Base-by-base conservation (phyloP, 2,113 vertebrate genomes). In the Pyxicephalus adspersus region DNA sequence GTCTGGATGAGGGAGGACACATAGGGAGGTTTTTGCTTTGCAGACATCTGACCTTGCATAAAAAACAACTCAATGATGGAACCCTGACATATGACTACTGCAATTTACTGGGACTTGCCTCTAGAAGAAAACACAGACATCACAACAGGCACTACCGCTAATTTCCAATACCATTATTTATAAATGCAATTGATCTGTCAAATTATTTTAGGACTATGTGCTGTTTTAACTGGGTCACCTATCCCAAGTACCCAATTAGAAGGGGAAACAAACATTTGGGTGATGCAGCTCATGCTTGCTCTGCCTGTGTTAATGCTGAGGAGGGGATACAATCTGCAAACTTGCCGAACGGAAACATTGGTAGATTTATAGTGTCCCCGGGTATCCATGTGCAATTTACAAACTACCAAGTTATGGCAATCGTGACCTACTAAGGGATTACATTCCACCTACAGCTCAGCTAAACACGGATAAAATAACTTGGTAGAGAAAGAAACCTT, bases 131-230 rank as follows among this genome's bases (percentile, higher is more conserved):
- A 45, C 38, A 38, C 6, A 45, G 38, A 3, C 38, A 45, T 45
- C 38, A 45, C 9, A 18, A 64, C 22, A 68, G 31, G 22, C 15
- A 54, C 28, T 20, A 4, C 25, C 66, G 26, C 66, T 11, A 9
- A 23, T 45, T 23, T 73, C 58, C 70, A 58, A 2, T 31, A 20
- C 31, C 28, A 58, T 54, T 71, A n/a, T 55, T 29, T 54, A 6
- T 4, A 20, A 18, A 26, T 57, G 70, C 51, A 22, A 34, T 73
- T 73, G 52, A 52, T 57, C 52, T 54, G 31, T 25, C 38, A 51
- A 45, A 25, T 67, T 45, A 16, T 8, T 71, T 71, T 54, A 25
- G 67, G 52, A 70, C 66, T 52, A 52, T 29, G 25, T 71, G 50
- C 50, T 3, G 25, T 28, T 28, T 29, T 51, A 72, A 26, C 25